A percentile compares a stretch with the other conserved stretches of the same genome.
Evolutionary conservation across 2,888 invertebrate species (phyloP).

Genomic region (Anodontia alba): DNA sequence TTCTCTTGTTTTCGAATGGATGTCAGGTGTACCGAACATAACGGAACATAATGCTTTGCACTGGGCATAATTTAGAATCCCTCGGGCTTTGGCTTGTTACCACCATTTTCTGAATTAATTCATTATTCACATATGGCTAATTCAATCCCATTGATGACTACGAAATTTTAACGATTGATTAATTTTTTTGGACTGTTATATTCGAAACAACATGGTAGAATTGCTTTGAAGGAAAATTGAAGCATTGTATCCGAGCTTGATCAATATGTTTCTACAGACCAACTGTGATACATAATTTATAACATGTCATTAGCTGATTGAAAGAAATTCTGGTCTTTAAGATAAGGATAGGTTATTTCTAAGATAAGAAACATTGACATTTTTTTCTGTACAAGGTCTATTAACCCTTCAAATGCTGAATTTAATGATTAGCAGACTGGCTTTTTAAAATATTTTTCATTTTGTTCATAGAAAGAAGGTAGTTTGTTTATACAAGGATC

Average conservation of each 20-base stretch:
- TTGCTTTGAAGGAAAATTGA: no score
- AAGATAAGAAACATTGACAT: neutral
- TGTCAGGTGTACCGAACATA: neutral
- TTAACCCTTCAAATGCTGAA: no score
- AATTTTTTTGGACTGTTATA: neutral
- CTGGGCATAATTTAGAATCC: neutral
- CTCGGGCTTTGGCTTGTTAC: no score
- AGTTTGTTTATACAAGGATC: no score
- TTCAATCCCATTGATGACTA: neutral
- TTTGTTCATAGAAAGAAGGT: no score
- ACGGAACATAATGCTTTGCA: no score
- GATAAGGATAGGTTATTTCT: neutral
- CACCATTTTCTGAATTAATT: neutral
- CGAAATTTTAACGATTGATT: constrained; percentile 2
- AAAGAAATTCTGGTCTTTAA: neutral
- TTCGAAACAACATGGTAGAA: neutral
- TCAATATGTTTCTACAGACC: neutral
- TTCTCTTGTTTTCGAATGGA: neutral
- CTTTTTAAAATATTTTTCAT: no score
- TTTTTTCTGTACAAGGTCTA: neutral
- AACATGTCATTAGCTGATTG: constrained; percentile 5
- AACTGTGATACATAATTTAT: neutral
- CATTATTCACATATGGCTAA: constrained; percentile 1
- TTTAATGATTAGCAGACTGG: no score
- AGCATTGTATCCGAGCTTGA: no score